These are phyloP conservation scores for Myioborus miniatus DNA, from an alignment of 2,797 vertebrate species.

Conservation along the genomic window DNA sequence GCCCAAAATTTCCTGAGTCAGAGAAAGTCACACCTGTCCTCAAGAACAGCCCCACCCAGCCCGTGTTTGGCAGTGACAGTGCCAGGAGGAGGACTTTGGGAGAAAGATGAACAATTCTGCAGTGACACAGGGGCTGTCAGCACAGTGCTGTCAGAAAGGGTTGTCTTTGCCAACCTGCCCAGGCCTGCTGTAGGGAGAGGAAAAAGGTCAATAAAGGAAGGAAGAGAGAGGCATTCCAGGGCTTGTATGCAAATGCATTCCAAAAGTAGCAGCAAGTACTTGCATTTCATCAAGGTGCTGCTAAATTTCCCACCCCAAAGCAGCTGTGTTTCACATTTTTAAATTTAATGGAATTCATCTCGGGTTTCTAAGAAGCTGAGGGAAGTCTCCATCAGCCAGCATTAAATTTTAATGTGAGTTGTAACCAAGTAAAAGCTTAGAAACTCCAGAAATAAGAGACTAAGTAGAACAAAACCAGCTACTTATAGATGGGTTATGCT, in stretches of 20 bases:
- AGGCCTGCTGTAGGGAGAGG: neutral
- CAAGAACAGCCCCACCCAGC: neutral
- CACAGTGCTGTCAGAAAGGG: neutral
- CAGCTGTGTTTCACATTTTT: neutral
- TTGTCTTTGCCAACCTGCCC: neutral
- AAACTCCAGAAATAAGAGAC: neutral
- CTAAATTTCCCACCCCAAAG: neutral
- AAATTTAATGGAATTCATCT: neutral
- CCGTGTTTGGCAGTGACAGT: neutral
- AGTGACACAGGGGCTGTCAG: neutral
- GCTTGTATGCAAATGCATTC: neutral
- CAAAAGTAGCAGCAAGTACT: neutral
- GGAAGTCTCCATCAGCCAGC: neutral
- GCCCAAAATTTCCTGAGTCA: neutral
- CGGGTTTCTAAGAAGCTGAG: neutral
- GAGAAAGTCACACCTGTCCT: neutral
- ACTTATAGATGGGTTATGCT: neutral
- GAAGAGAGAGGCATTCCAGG: neutral
- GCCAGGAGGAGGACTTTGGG: neutral
- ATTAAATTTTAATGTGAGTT: neutral
- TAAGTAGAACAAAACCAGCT: neutral
- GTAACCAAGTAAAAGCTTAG: neutral
- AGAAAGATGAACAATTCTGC: neutral
- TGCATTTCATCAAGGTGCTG: neutral
- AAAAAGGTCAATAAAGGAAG: neutral